Percentiles rank a stretch among this genome's conserved stretches.
phyloP scores from a whole-genome alignment of 2,888 invertebrate species.

The Selenia dentaria region DNA sequence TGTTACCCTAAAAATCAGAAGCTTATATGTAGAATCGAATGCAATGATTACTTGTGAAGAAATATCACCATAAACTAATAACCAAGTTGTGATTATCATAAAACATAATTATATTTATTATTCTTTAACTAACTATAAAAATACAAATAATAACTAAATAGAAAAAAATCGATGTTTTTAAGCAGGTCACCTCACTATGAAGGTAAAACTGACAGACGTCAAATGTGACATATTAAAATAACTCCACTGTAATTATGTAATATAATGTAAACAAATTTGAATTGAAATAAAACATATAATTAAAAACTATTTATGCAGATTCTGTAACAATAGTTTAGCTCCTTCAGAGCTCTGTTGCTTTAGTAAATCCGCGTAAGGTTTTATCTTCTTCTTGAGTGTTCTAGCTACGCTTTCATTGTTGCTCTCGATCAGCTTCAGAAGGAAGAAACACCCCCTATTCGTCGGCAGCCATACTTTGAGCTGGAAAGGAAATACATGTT shows the following conservation, averaged over 20 bases:
- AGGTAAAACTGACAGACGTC: too few relatives aligned
- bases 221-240: too few relatives aligned
- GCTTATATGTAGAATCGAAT: too few relatives aligned
- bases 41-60: too few relatives aligned
- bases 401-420: constrained; percentile 70
- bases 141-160: too few relatives aligned
- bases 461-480: constrained; percentile 87
- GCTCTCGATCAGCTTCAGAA: constrained; percentile 88
- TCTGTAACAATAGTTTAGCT: constrained; percentile 86
- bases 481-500: constrained; percentile 60
- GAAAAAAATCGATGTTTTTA: too few relatives aligned
- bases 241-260: not conserved
- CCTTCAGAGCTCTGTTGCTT: constrained; percentile 84
- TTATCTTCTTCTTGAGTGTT: constrained; percentile 77
- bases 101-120: too few relatives aligned
- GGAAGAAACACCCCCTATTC: constrained; percentile 91
- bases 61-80: too few relatives aligned
- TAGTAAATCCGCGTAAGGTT: constrained; percentile 66
- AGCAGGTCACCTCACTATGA: too few relatives aligned
- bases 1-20: too few relatives aligned
- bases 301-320: constrained; percentile 61
- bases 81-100: too few relatives aligned
- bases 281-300: constrained; percentile 21
- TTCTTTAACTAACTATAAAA: too few relatives aligned
- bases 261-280: not conserved